Base-by-base conservation (phyloP, 2,113 vertebrate genomes). In the Athene noctua region DNA sequence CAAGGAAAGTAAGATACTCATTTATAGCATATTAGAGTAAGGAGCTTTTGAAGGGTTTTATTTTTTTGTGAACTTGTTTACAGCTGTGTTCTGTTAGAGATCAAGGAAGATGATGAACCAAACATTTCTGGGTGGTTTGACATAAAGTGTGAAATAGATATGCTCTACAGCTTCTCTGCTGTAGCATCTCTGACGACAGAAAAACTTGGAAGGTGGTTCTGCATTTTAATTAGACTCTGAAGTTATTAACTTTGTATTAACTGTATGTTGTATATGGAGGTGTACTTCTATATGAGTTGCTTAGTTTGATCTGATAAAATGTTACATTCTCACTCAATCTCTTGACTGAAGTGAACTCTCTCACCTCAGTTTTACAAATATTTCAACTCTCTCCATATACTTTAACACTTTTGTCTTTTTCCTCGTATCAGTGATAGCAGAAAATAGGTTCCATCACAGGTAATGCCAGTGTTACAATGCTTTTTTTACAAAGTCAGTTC, bases 1-100 rank as follows among this genome's bases (percentile, higher is more conserved):
- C 0, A 0, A 62, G 65, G 72, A 66, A 62, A 72, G 23, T 8
- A 13, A 57, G 19, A 5, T 29, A 11, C 5, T 73, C 15, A 11
- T 40, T 72, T n/a, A 8, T 1, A 40, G 10, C 10, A 20, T 85
- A 1, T 44, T 80, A 16, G 30, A 88, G 47, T 40, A 46, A 68
- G 38, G 67, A 77, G 51, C 2, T 62, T 54, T 34, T 32, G 62
- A 25, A 66, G 40, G 44, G 17, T 15, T 88, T 51, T 12, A 2
- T 68, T 19, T 26, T 34, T 40, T 42, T 72, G 38, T 55, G 47
- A 83, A 19, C 67, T 72, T 72, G 11, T 59, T 79, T 47, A 26
- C 30, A 80, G 72, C 34, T 1, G 0, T 26, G 7, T 73, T 90
- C 34, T 70, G n/a, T 61, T 57, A 77, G 44, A 70, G 63, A 9